Evolutionary conservation across 1,140 invertebrate species (phyloP).

Genomic region (Orchestia grillus): DNA sequence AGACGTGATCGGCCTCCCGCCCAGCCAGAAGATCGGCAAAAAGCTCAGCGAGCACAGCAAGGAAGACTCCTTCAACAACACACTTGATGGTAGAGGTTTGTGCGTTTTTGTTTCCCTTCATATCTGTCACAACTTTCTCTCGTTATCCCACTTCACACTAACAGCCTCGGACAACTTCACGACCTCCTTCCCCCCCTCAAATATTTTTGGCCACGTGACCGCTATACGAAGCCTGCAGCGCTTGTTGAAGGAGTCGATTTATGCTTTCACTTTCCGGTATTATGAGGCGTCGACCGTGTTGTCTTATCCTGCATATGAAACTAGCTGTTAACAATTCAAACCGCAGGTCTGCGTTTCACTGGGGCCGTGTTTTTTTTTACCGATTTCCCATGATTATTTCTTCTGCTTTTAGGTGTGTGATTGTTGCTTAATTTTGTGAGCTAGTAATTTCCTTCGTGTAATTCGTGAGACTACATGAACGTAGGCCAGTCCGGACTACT

Average conservation of each 20-base stretch:
- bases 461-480: no score
- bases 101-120: background rate
- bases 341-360: background rate
- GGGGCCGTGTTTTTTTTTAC: background rate
- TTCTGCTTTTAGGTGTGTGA: no score
- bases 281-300: no score
- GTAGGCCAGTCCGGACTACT: no score
- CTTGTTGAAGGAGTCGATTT: background rate
- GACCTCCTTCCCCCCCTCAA: background rate
- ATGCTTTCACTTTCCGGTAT: background rate
- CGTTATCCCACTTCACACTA: background rate
- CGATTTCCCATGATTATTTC: background rate
- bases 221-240: background rate
- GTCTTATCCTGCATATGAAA: no score
- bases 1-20: conserved; percentile 31
- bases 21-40: conserved; percentile 55
- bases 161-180: background rate
- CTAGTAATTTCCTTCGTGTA: no score
- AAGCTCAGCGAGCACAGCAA: conserved; percentile 57
- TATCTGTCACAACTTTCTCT: background rate
- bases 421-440: no score
- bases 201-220: background rate
- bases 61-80: conserved; percentile 55
- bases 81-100: background rate
- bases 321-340: background rate